Conservation (phyloP, 2,797 vertebrate species). For the Microctenopoma stevenorrisi region DNA sequence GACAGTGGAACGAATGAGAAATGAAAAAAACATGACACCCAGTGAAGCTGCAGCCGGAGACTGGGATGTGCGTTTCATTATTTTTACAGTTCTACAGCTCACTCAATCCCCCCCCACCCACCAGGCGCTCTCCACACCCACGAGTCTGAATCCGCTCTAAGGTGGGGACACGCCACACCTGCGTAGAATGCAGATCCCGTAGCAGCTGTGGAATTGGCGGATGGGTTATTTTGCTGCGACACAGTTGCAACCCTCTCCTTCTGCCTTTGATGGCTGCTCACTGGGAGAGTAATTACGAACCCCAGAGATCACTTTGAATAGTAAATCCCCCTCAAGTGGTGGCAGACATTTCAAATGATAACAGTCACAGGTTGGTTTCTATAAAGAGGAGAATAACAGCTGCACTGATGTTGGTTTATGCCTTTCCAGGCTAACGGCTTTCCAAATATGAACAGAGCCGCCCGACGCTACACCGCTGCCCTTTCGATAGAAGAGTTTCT, state of each 20-base stretch:
- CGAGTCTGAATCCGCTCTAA: conserved; percentile 37
- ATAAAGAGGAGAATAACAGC: conserved; percentile 21
- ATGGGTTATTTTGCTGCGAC: conserved; percentile 70
- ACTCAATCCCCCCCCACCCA: conserved; percentile 10
- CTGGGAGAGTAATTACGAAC: conserved; percentile 77
- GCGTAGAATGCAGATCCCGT: conserved; percentile 39
- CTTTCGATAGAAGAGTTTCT: neutral
- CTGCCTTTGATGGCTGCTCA: conserved; percentile 68
- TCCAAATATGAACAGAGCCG: conserved; percentile 2
- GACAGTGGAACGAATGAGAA: conserved; percentile 44
- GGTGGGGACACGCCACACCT: conserved; percentile 44
- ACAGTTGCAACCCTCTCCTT: conserved; percentile 61
- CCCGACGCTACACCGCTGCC: neutral
- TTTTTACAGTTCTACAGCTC: conserved; percentile 42
- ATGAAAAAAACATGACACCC: conserved; percentile 38
- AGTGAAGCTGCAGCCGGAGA: conserved; percentile 30
- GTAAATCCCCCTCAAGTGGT: conserved; percentile 53
- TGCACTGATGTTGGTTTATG: neutral
- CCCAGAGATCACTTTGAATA: conserved; percentile 67
- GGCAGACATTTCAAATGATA: conserved; percentile 46
- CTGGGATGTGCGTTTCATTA: conserved; percentile 5
- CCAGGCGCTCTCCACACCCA: conserved; percentile 27
- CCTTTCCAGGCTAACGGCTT: conserved; percentile 5
- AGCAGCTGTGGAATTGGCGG: conserved; percentile 47
- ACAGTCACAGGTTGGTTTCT: conserved; percentile 36